Conservation (phyloP, 2,888 invertebrate genomes). For the Polydrusus pterygomalis region DNA sequence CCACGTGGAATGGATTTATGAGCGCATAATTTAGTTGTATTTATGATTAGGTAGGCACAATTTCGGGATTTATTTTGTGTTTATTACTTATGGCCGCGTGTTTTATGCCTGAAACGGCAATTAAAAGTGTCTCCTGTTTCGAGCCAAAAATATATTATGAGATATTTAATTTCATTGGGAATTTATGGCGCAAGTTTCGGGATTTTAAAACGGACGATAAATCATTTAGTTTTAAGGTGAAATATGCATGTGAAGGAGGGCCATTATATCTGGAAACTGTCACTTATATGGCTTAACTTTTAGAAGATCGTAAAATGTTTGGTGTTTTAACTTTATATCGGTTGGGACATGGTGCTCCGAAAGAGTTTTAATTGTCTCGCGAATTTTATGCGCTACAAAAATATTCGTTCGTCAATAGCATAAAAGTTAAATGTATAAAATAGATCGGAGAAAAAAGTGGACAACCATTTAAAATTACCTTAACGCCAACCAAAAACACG, state of each 20-base stretch:
- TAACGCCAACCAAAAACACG: too few species aligned
- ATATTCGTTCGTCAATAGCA: too few species aligned
- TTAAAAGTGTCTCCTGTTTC: slow-evolving; percentile 48
- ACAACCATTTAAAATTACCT: too few species aligned
- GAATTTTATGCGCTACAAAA: too few species aligned
- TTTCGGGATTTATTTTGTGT: slow-evolving; percentile 59
- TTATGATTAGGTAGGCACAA: slow-evolving; percentile 69
- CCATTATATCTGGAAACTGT: background rate
- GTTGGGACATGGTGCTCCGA: too few species aligned
- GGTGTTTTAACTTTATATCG: too few species aligned
- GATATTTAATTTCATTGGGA: slow-evolving; percentile 45
- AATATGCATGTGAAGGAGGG: slow-evolving; percentile 6
- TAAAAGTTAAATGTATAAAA: too few species aligned
- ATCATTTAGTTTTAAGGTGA: slow-evolving; percentile 10
- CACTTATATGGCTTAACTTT: slow-evolving; percentile 2
- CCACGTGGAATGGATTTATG: slow-evolving; percentile 70
- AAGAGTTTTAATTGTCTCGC: too few species aligned
- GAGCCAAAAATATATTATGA: slow-evolving; percentile 30
- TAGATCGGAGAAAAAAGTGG: too few species aligned
- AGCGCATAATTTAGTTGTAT: slow-evolving; percentile 69
- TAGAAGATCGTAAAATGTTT: background rate
- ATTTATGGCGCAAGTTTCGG: slow-evolving; percentile 45
- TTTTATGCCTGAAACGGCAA: slow-evolving; percentile 49
- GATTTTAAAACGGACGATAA: slow-evolving; percentile 13
- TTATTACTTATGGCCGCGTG: slow-evolving; percentile 54